A percentile compares a stretch with the other conserved stretches of the same genome.
phyloP scores from a whole-genome alignment of 2,888 invertebrate species.

The Eupithecia pulchellata region DNA sequence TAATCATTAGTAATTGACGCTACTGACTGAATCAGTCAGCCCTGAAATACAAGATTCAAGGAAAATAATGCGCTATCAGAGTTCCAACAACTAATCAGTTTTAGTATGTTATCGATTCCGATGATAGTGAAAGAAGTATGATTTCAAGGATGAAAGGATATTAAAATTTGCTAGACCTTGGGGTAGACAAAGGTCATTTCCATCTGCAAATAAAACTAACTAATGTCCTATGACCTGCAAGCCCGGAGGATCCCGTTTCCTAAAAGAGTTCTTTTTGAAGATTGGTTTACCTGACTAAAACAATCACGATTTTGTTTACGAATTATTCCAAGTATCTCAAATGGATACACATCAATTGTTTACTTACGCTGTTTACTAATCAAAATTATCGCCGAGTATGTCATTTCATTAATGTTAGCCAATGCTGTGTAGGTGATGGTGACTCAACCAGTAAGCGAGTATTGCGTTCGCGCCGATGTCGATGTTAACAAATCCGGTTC shows the following conservation, averaged over 20 bases:
- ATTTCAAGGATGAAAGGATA: background rate
- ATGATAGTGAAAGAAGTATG: background rate
- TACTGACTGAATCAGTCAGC: no score
- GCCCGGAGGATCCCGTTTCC: background rate
- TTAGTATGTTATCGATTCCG: background rate
- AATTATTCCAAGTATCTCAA: background rate
- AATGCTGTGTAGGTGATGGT: conserved; percentile 47
- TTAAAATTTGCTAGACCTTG: background rate
- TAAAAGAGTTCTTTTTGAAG: background rate
- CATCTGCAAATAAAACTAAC: background rate
- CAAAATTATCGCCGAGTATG: conserved; percentile 6
- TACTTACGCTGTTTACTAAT: background rate
- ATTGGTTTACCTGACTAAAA: background rate
- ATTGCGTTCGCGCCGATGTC: conserved; percentile 56
- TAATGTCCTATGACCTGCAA: background rate
- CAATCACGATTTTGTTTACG: background rate
- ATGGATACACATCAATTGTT: background rate
- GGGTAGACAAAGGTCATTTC: background rate
- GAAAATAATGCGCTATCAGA: background rate
- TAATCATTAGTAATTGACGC: background rate
- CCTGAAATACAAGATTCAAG: background rate
- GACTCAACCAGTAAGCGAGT: conserved; percentile 64
- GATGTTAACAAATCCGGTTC: conserved; percentile 74
- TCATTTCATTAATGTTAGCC: conserved; percentile 27
- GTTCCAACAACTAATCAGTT: background rate